These are phyloP conservation scores for Pseudochirops corinnae DNA, from an alignment of 2,797 vertebrate species.

Conservation along the genomic window DNA sequence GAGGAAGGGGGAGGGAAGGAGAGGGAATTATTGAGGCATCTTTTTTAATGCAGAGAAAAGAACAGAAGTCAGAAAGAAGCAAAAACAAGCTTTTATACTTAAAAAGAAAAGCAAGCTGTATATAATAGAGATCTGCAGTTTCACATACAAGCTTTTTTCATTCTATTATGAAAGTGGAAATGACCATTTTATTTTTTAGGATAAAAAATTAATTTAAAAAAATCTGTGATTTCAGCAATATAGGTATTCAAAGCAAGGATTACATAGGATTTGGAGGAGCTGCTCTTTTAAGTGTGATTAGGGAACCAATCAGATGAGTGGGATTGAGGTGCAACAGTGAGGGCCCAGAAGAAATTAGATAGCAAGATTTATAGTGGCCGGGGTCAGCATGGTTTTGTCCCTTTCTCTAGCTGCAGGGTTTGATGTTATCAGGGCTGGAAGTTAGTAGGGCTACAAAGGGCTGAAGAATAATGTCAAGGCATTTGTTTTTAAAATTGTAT, in stretches of 20 bases:
- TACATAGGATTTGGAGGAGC: background rate
- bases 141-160: background rate
- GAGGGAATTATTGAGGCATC: background rate
- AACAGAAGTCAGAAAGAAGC: background rate
- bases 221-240: background rate
- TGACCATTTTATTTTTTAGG: background rate
- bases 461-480: background rate
- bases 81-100: background rate
- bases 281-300: background rate
- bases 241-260: background rate
- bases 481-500: background rate
- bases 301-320: background rate
- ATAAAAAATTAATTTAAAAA: background rate
- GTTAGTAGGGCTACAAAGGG: background rate
- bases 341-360: background rate
- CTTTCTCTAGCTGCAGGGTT: background rate
- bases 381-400: background rate
- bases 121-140: background rate
- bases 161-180: background rate
- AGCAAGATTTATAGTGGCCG: background rate
- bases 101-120: background rate
- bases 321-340: background rate
- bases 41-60: background rate
- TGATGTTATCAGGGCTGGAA: background rate
- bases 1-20: background rate